A percentile compares a stretch with the other conserved stretches of the same genome.
These are phyloP conservation scores for Rhabdophis nuchalis DNA, from an alignment of 2,797 vertebrate species.

Conservation along the genomic window DNA sequence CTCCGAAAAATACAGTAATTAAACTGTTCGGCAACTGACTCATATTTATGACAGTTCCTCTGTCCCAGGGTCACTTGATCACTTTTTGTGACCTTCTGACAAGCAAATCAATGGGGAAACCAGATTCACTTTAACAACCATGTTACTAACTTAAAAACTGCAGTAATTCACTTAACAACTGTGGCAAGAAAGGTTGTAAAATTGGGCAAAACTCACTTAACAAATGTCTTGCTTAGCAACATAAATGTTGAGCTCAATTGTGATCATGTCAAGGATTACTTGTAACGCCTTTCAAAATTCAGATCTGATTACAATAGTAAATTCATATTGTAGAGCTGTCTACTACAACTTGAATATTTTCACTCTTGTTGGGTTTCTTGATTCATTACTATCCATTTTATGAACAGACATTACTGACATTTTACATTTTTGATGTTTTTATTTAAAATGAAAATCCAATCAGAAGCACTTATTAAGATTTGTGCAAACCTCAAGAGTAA, in stretches of 20 bases:
- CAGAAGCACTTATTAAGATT: neutral
- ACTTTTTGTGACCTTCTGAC: too few species aligned
- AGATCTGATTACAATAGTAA: neutral
- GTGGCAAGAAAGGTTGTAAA: neutral
- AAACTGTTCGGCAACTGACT: too few species aligned
- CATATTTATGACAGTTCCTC: too few species aligned
- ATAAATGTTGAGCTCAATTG: neutral
- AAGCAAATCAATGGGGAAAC: neutral
- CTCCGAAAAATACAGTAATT: too few species aligned
- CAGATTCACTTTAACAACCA: neutral
- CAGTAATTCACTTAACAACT: neutral
- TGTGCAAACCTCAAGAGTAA: neutral
- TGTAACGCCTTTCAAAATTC: neutral
- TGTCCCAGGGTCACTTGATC: too few species aligned
- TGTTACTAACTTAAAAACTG: neutral
- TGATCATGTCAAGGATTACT: neutral
- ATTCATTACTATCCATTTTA: neutral
- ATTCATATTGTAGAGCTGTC: neutral
- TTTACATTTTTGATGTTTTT: slow-evolving; percentile 27
- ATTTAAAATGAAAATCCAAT: neutral
- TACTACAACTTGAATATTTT: neutral
- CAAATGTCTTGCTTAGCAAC: neutral
- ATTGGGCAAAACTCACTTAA: neutral
- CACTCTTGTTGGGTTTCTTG: neutral
- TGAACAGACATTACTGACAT: neutral